These are phyloP conservation scores for Aelia acuminata DNA, from an alignment of 2,888 invertebrate genomes.

Conservation along the genomic window DNA sequence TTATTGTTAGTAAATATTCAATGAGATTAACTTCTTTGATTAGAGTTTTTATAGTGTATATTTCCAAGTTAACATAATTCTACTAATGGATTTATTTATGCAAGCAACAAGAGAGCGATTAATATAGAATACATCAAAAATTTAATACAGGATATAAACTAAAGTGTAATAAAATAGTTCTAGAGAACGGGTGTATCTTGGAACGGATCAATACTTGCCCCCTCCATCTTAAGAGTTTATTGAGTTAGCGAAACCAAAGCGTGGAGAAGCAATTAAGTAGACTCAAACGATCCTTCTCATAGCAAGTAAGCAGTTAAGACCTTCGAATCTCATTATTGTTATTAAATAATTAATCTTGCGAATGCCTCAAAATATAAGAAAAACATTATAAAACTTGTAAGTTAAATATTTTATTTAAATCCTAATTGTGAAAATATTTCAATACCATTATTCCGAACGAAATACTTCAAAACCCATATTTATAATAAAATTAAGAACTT, in stretches of 20 bases:
- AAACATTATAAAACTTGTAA: no score
- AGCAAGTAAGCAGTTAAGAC: background rate
- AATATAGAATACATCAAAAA: background rate
- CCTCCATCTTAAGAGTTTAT: background rate
- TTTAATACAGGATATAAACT: background rate
- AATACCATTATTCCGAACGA: no score
- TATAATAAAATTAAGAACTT: no score
- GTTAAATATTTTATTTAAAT: no score
- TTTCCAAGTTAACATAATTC: no score
- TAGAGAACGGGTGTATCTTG: background rate
- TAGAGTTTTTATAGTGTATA: no score
- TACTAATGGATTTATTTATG: no score
- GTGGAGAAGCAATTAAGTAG: background rate
- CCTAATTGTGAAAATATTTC: no score
- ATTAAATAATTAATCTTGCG: background rate
- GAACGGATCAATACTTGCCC: background rate
- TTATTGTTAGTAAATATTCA: no score
- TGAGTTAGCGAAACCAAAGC: background rate
- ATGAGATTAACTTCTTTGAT: no score
- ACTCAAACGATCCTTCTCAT: background rate
- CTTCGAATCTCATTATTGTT: background rate
- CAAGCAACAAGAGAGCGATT: background rate
- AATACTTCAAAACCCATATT: no score
- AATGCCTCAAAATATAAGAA: background rate
- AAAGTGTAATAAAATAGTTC: background rate